Evolutionary conservation across 2,113 vertebrate species (phyloP), one percentile per base, ranked within the genome.

Genomic region (Brachypodius melanocephalos): DNA sequence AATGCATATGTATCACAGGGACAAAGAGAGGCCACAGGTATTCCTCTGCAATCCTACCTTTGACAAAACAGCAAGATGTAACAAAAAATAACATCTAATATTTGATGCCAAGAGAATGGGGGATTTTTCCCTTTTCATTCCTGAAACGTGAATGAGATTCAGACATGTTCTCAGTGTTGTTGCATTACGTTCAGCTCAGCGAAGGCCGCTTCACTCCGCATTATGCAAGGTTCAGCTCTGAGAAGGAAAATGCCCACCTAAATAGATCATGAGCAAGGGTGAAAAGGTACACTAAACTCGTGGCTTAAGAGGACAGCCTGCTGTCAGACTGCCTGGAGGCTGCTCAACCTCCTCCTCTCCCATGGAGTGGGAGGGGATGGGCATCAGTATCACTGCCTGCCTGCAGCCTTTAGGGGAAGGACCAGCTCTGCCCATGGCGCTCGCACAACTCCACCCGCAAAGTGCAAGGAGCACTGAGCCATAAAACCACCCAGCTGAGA

Each of bases 121-220:
- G 22, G 8, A 12, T 61, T 96, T 96, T 93, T 76, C 67, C 32
- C 25, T 55, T 93, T 92, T 78, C 78, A 45, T 84, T 90, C 49
- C 82, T 62, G 75, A 81, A 63, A 91, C 63, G 88, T 73, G 93
- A 90, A 62, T 94, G 86, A 90, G 93, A 93, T 84, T 95, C 83
- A 92, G 90, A 90, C 80, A 52, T 68, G 76, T 69, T 96, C 90
- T 84, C 92, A 67, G 72, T 48, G 79, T 28, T 93, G 84, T 21
- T 94, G 75, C 62, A 72, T 67, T 75, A 69, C 18, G 18, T 22
- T 45, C 26, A 88, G 90, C 80, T 88, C 73, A 63, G 74, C 72
- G 57, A 87, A 65, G 94, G 29, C 81, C 31, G n/a, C 87, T 82
- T 86, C 78, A 17, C 82, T 93, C 95, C 29, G 57, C 82, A 32